A percentile compares a stretch with the other conserved stretches of the same genome.
phyloP scores from a whole-genome alignment of 2,797 vertebrate species.

The Nasua narica region DNA sequence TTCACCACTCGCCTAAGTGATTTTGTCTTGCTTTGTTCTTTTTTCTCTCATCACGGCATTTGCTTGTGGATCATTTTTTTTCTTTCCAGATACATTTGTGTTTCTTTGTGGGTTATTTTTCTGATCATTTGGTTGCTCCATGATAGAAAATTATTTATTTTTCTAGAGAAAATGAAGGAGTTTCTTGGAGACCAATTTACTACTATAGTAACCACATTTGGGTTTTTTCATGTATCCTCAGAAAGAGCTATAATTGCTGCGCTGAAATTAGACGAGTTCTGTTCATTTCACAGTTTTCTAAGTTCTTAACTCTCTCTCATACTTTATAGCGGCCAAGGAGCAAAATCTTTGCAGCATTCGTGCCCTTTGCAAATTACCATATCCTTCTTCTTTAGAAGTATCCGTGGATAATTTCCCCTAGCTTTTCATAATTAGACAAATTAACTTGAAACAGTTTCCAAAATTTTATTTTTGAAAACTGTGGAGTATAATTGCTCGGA shows the following conservation, averaged over 20 bases:
- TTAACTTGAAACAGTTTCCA: constrained; percentile 37
- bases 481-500: background rate
- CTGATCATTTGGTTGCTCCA: constrained; percentile 44
- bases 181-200: constrained; percentile 71
- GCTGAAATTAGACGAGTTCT: constrained; percentile 59
- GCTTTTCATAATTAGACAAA: constrained; percentile 50
- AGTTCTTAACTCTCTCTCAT: constrained; percentile 68
- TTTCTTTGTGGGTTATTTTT: constrained; percentile 56
- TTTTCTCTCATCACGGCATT: background rate
- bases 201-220: constrained; percentile 69
- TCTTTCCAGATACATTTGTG: constrained; percentile 41
- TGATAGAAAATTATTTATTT: constrained; percentile 45
- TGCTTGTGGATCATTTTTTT: background rate
- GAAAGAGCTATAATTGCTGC: constrained; percentile 67
- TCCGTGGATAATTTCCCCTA: constrained; percentile 48
- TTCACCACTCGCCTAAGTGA: constrained; percentile 45
- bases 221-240: constrained; percentile 53
- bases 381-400: constrained; percentile 57
- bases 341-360: constrained; percentile 60
- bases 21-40: constrained; percentile 34
- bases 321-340: constrained; percentile 21
- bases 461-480: constrained; percentile 40
- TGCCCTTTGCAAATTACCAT: constrained; percentile 58
- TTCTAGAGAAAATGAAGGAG: constrained; percentile 48
- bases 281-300: constrained; percentile 69